Evolutionary conservation across 2,113 vertebrate genomes (phyloP), one percentile per base, ranked within the genome.

Genomic region (Andinoacara biseriatus): DNA sequence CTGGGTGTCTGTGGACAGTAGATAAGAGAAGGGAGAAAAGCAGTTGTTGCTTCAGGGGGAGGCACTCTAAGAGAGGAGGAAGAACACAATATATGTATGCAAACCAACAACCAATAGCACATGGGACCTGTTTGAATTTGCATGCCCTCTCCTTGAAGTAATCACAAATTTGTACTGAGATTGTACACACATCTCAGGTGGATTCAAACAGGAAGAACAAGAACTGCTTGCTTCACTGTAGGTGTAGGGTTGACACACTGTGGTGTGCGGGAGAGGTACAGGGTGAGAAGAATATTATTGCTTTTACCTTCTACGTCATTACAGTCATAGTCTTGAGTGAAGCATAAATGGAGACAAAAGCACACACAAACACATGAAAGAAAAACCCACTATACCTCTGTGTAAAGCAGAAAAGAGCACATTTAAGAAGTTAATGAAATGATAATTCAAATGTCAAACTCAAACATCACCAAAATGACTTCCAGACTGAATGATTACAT

Each of bases 281-380:
- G 86, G 82, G 87, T 83, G 86, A 91, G 79, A 89, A 90, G 82
- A 93, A 93, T 80, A 85, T 85, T 67, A 82, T 90, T 89, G 75
- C 88, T 86, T 95, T 95, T 95, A 95, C 95, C 95, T 95, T 95
- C 95, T 91, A 94, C 62, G 86, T 95, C 95, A 95, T 93, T 94
- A 95, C 87, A 93, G 91, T 94, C 94, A 95, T 88, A 92, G 91
- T 94, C 94, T 95, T 87, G 93, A 92, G 93, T 95, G 94, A 93
- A 85, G 95, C 94, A 94, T 95, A 94, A 89, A 95, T 95, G 94
- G 94, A 94, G 91, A 94, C 92, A 94, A 93, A 92, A 95, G 87
- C 90, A 93, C 86, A 93, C 87, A 92, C 80, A 92, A 74, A 93
- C 75, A 91, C 84, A 93, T 93, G 81, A 93, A 91, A 90, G 87